Evolutionary conservation across 2,113 vertebrate genomes (phyloP).

Genomic region (Centropus bengalensis): DNA sequence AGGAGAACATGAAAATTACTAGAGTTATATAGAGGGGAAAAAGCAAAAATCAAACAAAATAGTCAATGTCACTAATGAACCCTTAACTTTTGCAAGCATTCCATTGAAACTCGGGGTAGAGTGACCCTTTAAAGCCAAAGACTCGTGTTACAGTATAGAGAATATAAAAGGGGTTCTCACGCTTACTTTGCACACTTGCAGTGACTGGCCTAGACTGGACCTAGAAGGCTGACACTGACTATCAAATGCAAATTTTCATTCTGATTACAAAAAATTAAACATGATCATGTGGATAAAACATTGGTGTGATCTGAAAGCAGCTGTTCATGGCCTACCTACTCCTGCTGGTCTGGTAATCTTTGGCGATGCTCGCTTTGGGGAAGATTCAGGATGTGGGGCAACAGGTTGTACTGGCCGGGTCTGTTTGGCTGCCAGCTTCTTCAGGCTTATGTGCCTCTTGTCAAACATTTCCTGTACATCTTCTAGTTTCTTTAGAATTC

Average conservation of each 20-base stretch:
- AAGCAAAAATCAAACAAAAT: not conserved
- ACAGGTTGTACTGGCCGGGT: constrained; percentile 92
- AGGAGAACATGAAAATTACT: not conserved
- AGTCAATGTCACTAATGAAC: not conserved
- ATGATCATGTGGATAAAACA: not conserved
- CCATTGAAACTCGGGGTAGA: not conserved
- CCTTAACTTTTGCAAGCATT: not conserved
- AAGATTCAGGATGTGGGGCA: constrained; percentile 92
- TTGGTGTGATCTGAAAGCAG: not conserved
- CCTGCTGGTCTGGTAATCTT: constrained; percentile 76
- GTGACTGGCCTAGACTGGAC: not conserved
- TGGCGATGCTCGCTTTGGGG: constrained; percentile 86
- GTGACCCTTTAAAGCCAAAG: not conserved
- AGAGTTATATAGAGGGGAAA: not conserved
- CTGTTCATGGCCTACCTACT: constrained; percentile 72
- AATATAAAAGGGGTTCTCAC: not conserved
- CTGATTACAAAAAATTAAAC: not conserved
- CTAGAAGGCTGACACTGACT: not conserved
- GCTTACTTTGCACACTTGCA: not conserved
- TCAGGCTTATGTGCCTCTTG: constrained; percentile 90
- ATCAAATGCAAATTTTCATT: not conserved
- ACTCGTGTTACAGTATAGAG: not conserved
- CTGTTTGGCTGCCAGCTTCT: constrained; percentile 92
- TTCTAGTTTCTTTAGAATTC: constrained; percentile 84
- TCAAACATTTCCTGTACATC: constrained; percentile 95